Base-by-base conservation (phyloP, 2,888 invertebrate genomes). In the Cantharis nigra region DNA sequence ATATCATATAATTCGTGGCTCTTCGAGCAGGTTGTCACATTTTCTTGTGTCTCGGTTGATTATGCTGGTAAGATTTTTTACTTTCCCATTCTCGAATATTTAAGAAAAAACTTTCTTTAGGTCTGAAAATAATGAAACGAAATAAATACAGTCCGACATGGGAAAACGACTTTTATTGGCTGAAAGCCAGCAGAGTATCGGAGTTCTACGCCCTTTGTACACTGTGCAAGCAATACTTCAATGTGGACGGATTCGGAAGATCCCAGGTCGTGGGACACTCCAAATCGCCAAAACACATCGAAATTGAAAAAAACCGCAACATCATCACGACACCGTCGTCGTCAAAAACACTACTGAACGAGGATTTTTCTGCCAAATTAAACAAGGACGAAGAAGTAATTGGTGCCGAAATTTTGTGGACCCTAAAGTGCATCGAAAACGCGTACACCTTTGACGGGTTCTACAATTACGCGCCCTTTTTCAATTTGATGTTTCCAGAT, bases 401-500 rank as follows among this genome's bases (percentile, higher is more conserved):
- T 11, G 72, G 70, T 62, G 78, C 75, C 9, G 78, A 78, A 75
- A 75, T 78, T 70, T 14, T 78, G 18, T 75, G 75, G 75, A 30
- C 78, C 20, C 62, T 78, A 62, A 75, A 70, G 70, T 70, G 64
- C 14, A 71, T 78, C 28, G 78, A 78, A 13, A 16, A 63, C 62
- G 75, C 63, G 20, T 72, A 75, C 65, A 70, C 75, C 0, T 75
- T 75, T n/a, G 63, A 70, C 16, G 63, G 70, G 20, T 20, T 49
- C 33, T 69, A 63, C 13, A 69, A 77, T 67, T 77, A 71, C 11
- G 49, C 71, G 5, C 10, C 69, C 1, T 49, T 75, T 20, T 75
- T 78, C 65, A 75, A 78, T 49, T 73, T 75, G n/a, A 78, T 78
- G 78, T 78, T 78, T 72, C 75, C 75, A 0, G 78, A 78, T 70